Evolutionary conservation across 2,113 vertebrate species (phyloP), one percentile per base, ranked within the genome.

Genomic region (Sclerurus mexicanus): DNA sequence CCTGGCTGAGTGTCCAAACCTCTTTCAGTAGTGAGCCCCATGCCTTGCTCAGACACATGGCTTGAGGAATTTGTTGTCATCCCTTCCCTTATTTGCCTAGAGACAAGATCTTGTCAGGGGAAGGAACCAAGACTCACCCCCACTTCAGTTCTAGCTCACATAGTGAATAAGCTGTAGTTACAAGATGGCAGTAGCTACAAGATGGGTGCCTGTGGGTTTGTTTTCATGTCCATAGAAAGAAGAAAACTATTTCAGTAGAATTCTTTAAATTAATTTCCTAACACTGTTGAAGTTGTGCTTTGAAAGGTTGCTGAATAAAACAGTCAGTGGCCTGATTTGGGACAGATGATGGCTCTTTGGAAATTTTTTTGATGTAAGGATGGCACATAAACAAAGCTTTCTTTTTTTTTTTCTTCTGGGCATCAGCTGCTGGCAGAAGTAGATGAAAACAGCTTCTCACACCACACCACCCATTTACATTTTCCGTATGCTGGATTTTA

Each of bases 401-500:
- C 63, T 59, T 89, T 86, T 95, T 86, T n/a, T 95, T 92, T 88
- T 96, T 79, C 83, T 95, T 95, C 92, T 96, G 92, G 92, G 85
- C 93, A 96, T 94, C 92, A 87, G 6, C 92, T 95, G 67, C 67
- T 97, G 95, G 95, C 88, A 96, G 92, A 91, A 83, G 62, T 33
- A 81, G 90, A 97, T 87, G 94, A 98, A 96, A 97, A 97, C 87
- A 56, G 12, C 77, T 93, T 95, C 96, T 97, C 47, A 72, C 90
- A 93, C 73, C 39, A 44, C 80, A 92, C 81, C 2, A 2, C 80
- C 66, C 66, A 85, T 93, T 97, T 95, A 85, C 64, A 71, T 92
- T 95, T 97, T 97, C 97, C 97, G 91, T 95, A 96, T 74, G 89
- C 95, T 93, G 91, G 94, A 97, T 97, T 98, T 92, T 96, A 95